Evolutionary conservation across 2,113 vertebrate species (phyloP), one percentile per base, ranked within the genome.

Genomic region (Setophaga coronata): DNA sequence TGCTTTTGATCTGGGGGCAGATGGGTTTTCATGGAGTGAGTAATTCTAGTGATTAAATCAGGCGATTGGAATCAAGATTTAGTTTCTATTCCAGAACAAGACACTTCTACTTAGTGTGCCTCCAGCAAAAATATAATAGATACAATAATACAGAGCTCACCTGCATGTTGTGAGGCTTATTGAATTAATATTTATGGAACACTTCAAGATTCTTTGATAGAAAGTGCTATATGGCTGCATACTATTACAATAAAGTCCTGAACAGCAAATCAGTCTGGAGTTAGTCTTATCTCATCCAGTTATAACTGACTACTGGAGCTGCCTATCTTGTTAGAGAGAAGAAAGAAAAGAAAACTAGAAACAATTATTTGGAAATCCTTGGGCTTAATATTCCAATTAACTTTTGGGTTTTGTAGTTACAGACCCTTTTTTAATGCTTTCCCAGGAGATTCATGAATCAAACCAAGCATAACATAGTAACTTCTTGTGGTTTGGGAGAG

Each of bases 111-210:
- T 84, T 81, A 38, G 17, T 93, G 36, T 92, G 82, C 88, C 79
- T 94, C 90, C 71, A 94, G 82, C 79, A 90, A 90, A 88, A 95
- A 90, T 86, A 51, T 67, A 92, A 57, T 89, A 86, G 60, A 43
- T 89, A 70, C 80, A 95, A 80, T 93, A 93, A 77, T 70, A 45
- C 7, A 14, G 47, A 81, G 28, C 71, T 89, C 60, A 89, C 77
- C 12, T 7, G 31, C 56, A 38, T 87, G 56, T 96, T 94, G 36
- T 76, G 48, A 82, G 79, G 61, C 65, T 94, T 91, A 91, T 76
- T 89, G 85, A 91, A 82, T 94, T 95, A 93, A 87, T 96, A 95
- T 95, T 91, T 97, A 91, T 91, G 87, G 73, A 87, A 65, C 61
- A 61, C 81, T 89, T 97, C 57, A 74, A 82, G 69, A 84, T 82